Evolutionary conservation across 2,113 vertebrate species (phyloP).

Genomic region (Xiphias gladius): DNA sequence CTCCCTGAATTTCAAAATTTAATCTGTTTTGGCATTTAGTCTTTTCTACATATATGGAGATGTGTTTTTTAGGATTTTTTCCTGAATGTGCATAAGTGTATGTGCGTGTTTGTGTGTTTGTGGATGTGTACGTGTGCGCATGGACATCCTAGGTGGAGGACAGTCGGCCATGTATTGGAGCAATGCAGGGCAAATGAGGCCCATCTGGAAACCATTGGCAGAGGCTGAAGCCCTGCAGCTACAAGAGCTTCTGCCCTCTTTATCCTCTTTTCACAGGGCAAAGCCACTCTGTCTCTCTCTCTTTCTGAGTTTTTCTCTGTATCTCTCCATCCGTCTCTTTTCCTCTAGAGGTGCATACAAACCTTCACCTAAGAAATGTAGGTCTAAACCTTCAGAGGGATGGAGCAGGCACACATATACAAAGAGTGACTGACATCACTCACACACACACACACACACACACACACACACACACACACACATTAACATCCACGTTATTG

Average conservation of each 20-base stretch:
- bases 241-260: constrained; percentile 77
- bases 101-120: constrained; percentile 18
- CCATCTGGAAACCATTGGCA: constrained; percentile 97
- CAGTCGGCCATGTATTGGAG: constrained; percentile 81
- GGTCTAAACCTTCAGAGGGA: constrained; percentile 52
- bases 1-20: neutral
- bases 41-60: neutral
- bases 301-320: constrained; percentile 9
- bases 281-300: constrained; percentile 40
- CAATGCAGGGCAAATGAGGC: constrained; percentile 86
- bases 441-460: constrained; percentile 43
- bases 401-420: constrained; percentile 48
- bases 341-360: constrained; percentile 22
- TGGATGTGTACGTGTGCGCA: constrained; percentile 35
- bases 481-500: constrained; percentile 58
- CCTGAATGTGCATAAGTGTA: neutral
- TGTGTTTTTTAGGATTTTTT: neutral
- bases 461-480: constrained; percentile 36
- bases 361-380: constrained; percentile 32
- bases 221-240: constrained; percentile 83
- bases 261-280: constrained; percentile 69
- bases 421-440: constrained; percentile 61
- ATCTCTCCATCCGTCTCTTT: constrained; percentile 44
- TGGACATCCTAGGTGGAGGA: constrained; percentile 67
- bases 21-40: neutral